phyloP scores from a whole-genome alignment of 2,113 vertebrate species.

The Bostrychus sinensis region DNA sequence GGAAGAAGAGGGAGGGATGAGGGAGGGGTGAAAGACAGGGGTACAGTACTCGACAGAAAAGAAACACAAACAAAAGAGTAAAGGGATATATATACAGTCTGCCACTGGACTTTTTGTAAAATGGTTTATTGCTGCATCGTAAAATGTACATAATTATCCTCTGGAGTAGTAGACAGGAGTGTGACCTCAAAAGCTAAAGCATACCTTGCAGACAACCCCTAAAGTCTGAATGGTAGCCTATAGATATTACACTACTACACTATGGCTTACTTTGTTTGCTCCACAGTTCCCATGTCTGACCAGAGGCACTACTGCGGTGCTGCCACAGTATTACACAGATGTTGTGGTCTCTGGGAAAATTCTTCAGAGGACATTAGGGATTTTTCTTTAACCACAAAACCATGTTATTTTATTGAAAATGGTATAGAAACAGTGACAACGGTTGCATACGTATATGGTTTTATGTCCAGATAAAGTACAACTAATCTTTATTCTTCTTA shows the following conservation, averaged over 20 bases:
- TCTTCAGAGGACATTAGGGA: background rate
- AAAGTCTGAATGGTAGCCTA: no score
- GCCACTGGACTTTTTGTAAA: background rate
- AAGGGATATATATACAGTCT: constrained; percentile 8
- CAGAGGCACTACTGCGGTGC: background rate
- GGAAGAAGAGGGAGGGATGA: background rate
- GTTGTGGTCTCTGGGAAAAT: constrained; percentile 1
- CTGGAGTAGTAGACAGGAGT: no score
- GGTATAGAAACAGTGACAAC: no score
- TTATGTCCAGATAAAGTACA: no score
- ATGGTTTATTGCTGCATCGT: no score
- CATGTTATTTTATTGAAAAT: no score
- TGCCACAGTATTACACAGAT: constrained; percentile 2
- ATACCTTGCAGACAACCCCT: no score
- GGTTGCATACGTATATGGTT: no score
- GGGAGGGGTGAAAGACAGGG: background rate
- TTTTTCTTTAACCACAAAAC: background rate
- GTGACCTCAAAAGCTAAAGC: no score
- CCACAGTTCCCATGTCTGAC: background rate
- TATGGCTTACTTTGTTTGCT: background rate
- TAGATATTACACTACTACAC: no score
- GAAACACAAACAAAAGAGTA: constrained; percentile 46
- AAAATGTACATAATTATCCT: no score
- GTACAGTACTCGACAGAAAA: background rate
- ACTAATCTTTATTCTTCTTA: no score